Evolutionary conservation across 2,113 vertebrate species (phyloP).

Genomic region (Ceyx cyanopectus): DNA sequence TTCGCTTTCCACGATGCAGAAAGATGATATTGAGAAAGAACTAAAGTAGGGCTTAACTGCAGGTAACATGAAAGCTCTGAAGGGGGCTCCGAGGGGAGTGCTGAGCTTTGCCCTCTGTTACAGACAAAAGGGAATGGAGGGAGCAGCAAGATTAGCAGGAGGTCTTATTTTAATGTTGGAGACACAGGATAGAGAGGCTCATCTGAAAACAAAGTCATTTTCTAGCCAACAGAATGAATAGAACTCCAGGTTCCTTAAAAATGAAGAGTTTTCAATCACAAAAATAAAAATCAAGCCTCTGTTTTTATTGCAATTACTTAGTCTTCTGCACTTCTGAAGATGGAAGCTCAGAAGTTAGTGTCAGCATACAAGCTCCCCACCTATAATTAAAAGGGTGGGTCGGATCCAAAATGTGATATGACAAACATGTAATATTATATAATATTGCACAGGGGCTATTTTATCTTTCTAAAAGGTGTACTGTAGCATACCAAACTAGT

Average conservation of each 20-base stretch:
- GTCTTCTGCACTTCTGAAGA: neutral
- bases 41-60: neutral
- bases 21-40: neutral
- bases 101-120: neutral
- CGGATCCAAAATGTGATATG: slow-evolving; percentile 12
- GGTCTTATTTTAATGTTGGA: neutral
- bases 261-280: neutral
- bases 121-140: neutral
- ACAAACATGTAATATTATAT: slow-evolving; percentile 21
- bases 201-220: neutral
- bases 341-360: neutral
- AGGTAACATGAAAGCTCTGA: neutral
- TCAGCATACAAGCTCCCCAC: neutral
- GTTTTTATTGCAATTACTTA: neutral
- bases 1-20: neutral
- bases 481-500: slow-evolving; percentile 28
- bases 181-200: neutral
- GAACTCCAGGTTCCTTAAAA: neutral
- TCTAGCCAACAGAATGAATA: neutral
- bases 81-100: neutral
- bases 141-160: slow-evolving; percentile 5
- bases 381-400: neutral
- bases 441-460: slow-evolving; percentile 56
- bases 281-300: neutral
- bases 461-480: slow-evolving; percentile 38